Conservation (phyloP, 2,888 invertebrate species). For the Yponomeuta evonymella region DNA sequence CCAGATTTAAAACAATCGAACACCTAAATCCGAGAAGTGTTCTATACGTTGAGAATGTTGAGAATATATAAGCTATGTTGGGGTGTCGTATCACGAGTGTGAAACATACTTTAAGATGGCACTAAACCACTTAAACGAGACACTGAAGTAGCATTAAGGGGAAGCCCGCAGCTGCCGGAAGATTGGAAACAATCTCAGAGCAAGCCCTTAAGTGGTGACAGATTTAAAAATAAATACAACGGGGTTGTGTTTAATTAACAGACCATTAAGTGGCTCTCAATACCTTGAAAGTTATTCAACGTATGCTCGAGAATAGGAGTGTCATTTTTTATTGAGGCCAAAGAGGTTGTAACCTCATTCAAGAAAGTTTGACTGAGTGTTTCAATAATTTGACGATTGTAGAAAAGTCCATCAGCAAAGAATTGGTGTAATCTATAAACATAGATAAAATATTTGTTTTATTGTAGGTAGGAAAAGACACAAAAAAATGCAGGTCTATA, state of each 20-base stretch:
- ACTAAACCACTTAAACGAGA: not conserved
- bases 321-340: not conserved
- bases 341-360: not conserved
- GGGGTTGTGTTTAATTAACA: not conserved
- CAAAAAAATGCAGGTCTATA: too few relatives aligned
- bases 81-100: not conserved
- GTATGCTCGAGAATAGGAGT: not conserved
- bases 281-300: not conserved
- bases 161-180: constrained; percentile 14
- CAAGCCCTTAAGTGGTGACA: constrained; percentile 7
- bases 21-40: too few relatives aligned
- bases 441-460: too few relatives aligned
- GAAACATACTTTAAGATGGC: not conserved
- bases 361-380: too few relatives aligned
- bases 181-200: not conserved
- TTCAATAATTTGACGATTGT: too few relatives aligned
- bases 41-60: too few relatives aligned
- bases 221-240: constrained; percentile 13
- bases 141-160: constrained; percentile 12
- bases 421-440: not conserved
- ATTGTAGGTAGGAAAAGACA: too few relatives aligned
- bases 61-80: not conserved
- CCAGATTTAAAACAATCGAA: too few relatives aligned
- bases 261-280: not conserved
- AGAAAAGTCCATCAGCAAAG: not conserved